Conservation (phyloP, 2,797 vertebrate species). For the Enoplosus armatus region DNA sequence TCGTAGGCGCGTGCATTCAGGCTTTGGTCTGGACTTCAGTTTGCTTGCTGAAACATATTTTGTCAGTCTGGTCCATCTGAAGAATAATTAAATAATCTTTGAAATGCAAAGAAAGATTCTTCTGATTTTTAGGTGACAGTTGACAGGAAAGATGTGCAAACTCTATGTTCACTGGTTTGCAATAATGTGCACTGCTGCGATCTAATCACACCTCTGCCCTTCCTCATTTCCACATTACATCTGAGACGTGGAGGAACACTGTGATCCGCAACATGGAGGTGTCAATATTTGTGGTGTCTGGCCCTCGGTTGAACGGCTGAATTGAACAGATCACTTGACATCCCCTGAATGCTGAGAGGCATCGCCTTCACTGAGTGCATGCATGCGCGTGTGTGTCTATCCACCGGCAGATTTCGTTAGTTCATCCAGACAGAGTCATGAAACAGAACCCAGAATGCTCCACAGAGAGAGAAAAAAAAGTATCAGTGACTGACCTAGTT, state of each 20-base stretch:
- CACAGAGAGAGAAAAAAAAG: constrained; percentile 21
- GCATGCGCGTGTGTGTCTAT: constrained; percentile 21
- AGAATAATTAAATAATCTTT: constrained; percentile 34
- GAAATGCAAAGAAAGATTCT: constrained; percentile 49
- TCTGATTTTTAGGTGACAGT: constrained; percentile 15
- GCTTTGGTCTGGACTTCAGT: constrained; percentile 32
- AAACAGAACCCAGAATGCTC: constrained; percentile 38
- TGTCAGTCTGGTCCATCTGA: constrained; percentile 7
- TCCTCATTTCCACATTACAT: constrained; percentile 45
- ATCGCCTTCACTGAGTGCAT: constrained; percentile 15
- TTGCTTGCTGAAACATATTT: constrained; percentile 22
- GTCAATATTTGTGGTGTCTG: constrained; percentile 60
- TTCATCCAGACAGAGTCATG: constrained; percentile 39
- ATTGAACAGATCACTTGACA: constrained; percentile 38
- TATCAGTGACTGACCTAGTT: constrained; percentile 55
- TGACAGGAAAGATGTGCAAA: constrained; percentile 37
- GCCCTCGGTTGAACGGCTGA: constrained; percentile 25
- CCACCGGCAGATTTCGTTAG: constrained; percentile 24
- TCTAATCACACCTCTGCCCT: constrained; percentile 54
- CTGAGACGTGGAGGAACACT: constrained; percentile 21
- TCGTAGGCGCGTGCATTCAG: constrained; percentile 20
- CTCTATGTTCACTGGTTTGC: constrained; percentile 46
- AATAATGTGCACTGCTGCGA: constrained; percentile 38
- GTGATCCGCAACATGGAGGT: constrained; percentile 25
- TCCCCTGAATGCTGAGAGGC: constrained; percentile 21